Conservation (phyloP, 1,140 invertebrate genomes). For the Potamilus streckersoni region DNA sequence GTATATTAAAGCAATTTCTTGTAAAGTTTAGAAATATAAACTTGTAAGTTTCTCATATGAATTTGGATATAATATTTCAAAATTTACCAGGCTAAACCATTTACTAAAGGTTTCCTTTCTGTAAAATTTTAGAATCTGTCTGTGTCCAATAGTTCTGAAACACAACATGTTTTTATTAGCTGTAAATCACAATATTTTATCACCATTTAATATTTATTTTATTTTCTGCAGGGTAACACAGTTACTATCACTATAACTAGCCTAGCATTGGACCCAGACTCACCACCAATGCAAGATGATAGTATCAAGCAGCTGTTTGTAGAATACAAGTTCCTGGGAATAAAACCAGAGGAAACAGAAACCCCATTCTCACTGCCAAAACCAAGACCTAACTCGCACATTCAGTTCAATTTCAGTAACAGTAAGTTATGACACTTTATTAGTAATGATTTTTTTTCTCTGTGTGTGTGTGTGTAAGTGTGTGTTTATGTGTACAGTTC, state of each 20-base stretch:
- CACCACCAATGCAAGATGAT: slow-evolving; percentile 55
- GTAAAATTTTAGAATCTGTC: too few species aligned
- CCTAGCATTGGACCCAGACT: slow-evolving; percentile 55
- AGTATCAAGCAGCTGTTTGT: slow-evolving; percentile 67
- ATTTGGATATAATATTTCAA: too few species aligned
- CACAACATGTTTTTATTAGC: neutral
- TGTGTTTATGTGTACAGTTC: too few species aligned
- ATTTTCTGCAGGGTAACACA: slow-evolving; percentile 48
- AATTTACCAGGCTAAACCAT: too few species aligned
- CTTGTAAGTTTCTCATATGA: too few species aligned
- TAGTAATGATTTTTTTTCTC: too few species aligned
- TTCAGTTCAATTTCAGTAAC: slow-evolving; percentile 68
- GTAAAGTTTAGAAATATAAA: too few species aligned
- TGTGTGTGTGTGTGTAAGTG: too few species aligned
- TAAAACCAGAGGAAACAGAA: slow-evolving; percentile 66
- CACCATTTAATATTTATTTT: neutral
- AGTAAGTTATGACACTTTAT: slow-evolving; percentile 55
- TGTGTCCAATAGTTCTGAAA: neutral
- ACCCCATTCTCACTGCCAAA: slow-evolving; percentile 69
- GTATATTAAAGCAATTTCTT: too few species aligned
- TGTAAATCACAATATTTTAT: neutral
- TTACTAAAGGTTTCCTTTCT: too few species aligned
- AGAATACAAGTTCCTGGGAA: slow-evolving; percentile 67
- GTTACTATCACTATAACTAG: slow-evolving; percentile 61
- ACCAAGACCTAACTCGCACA: slow-evolving; percentile 58